Evolutionary conservation across 1,140 invertebrate species (phyloP), one percentile per base, ranked within the genome.

Genomic region (Contarinia nasturtii): DNA sequence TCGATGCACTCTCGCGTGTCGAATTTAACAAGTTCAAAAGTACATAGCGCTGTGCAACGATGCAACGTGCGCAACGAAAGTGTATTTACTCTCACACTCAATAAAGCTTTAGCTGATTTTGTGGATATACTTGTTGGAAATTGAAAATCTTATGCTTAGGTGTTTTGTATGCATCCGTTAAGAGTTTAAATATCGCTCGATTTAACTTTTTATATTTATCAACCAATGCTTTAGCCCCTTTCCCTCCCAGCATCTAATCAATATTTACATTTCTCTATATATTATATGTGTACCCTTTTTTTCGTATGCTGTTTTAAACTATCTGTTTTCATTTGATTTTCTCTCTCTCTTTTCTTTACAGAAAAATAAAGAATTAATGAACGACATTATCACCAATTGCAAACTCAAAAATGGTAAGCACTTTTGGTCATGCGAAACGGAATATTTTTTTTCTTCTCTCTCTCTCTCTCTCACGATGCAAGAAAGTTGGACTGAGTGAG

Each of bases 321-420:
- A n/a, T n/a, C n/a, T n/a, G 12, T n/a, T 40, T 14, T 40, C 12
- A 7, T 40, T 15, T 15, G 3, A 40, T 33, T 18, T 47, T 11
- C 36, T 49, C 34, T 53, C 48, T 46, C 56, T 54, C 57, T 60
- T 59, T 63, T 58, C 55, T 51, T 76, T 76, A 46, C 73, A 78
- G 75, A 78, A 77, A 69, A 76, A 77, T 59, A 76, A 76, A 61
- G 74, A 76, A 54, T 63, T 76, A 50, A 77, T 77, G 73, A 74
- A 71, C 55, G 74, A 77, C 54, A 61, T 77, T 47, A 65, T 76
- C n/a, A 68, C 67, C 45, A 75, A 68, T 55, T 73, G 71, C 56
- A 77, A 77, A 63, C 59, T 76, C 33, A 76, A 75, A 65, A 76
- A 75, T 63, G 74, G 75, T 77, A 62, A 68, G 58, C 27, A 27